phyloP scores from a whole-genome alignment of 2,113 vertebrate species.

The Rhinolophus sinicus region DNA sequence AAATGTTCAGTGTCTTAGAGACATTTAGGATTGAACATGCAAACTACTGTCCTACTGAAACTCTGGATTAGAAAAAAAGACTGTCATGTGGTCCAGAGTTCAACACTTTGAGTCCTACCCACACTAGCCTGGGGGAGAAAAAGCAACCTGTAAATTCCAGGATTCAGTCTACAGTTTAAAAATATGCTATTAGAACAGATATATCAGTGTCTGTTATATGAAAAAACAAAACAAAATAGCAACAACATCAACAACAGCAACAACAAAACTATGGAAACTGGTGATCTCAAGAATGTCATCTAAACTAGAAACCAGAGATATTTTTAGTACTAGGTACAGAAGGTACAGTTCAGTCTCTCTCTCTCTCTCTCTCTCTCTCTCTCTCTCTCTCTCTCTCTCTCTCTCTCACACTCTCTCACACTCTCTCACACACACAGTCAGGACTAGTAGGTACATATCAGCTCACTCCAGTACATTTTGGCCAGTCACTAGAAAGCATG shows the following conservation, averaged over 20 bases:
- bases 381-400: no score
- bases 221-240: background rate
- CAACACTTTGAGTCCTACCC: background rate
- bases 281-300: background rate
- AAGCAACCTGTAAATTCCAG: accelerated
- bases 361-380: no score
- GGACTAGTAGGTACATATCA: no score
- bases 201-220: background rate
- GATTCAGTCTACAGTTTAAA: background rate
- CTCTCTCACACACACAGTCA: background rate
- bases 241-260: no score
- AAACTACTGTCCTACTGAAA: background rate
- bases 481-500: background rate
- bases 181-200: background rate
- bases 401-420: background rate
- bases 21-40: background rate
- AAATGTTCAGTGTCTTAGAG: background rate
- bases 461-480: background rate
- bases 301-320: background rate
- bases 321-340: background rate
- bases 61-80: background rate
- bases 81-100: background rate
- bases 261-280: no score
- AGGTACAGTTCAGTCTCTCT: no score
- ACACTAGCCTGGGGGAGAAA: background rate